These are phyloP conservation scores for Phenganax stokvisi DNA, from an alignment of 92 coral and sea anemone genomes.

Conservation along the genomic window DNA sequence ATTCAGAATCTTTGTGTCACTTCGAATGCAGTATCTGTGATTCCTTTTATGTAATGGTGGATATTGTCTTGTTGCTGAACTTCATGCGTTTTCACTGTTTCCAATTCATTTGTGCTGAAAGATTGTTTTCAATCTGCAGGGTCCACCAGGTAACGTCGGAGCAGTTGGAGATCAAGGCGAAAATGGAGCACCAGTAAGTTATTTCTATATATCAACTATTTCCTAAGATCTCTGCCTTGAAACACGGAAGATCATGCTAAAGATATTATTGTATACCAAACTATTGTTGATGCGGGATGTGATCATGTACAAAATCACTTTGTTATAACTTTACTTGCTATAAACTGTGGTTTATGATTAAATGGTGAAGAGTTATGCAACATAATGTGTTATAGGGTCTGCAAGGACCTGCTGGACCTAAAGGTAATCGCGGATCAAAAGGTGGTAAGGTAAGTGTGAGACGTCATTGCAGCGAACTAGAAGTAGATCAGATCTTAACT, in stretches of 20 bases:
- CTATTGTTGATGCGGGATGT: too few species aligned
- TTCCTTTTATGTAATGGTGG: background rate
- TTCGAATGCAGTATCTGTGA: background rate
- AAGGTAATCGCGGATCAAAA: constrained; percentile 13
- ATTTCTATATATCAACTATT: background rate
- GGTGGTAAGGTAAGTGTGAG: constrained; percentile 14
- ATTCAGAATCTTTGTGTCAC: too few species aligned
- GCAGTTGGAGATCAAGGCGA: background rate
- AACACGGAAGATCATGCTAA: background rate
- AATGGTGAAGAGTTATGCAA: background rate
- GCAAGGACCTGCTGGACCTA: constrained; percentile 3
- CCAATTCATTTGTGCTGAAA: too few species aligned
- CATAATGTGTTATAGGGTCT: constrained; percentile 7
- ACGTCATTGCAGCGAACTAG: background rate
- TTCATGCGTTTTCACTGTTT: too few species aligned
- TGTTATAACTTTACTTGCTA: too few species aligned
- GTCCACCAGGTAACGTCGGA: constrained; percentile 10
- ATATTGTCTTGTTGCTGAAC: background rate
- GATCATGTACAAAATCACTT: too few species aligned
- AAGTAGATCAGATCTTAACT: too few species aligned
- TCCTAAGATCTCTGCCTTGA: background rate
- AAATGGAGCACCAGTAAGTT: constrained; percentile 23
- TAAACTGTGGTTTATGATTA: too few species aligned
- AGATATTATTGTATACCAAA: background rate
- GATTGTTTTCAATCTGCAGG: background rate